Evolutionary conservation across 1,140 invertebrate species (phyloP), one percentile per base, ranked within the genome.

Genomic region (Drosophila sucinea): DNA sequence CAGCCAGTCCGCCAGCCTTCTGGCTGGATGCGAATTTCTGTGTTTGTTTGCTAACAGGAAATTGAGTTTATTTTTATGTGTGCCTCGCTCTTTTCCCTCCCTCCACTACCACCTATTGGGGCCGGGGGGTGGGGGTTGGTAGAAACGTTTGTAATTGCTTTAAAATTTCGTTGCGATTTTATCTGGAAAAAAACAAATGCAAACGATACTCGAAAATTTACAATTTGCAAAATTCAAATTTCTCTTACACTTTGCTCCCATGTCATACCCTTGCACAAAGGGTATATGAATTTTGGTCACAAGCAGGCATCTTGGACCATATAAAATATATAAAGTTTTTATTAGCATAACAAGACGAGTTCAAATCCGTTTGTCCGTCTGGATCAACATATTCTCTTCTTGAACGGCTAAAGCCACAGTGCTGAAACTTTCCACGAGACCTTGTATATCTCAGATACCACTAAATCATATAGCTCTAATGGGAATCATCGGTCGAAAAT

Each of bases 11-110:
- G n/a, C 3, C n/a, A 6, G 44, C 35, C 35, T 10, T 11, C 8
- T 38, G 35, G 35, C 35, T 6, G 51, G 8, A 30, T 58, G 56
- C 35, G 17, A 8, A 32, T 35, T 32, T 35, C 32, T 35, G 56
- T 35, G 56, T 58, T 58, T 58, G 56, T 58, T 58, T 58, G 33
- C 56, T 17, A 58, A 35, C 56, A 58, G 56, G 32, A 58, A 58
- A 58, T 58, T 58, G 56, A 58, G 56, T 58, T 58, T 58, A 58
- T 58, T 58, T 17, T 17, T 17, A 17, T 17, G 17, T 17, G 17
- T 17, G 17, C 17, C 56, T 58, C 32, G 17, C 23, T 73, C 17
- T 33, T 3, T 8, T 1, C 8, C 5, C 41, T 17, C 17, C 44
- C 17, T 4, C 7, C 33, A 8, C 8, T 35, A 35, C 1, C 44